A percentile compares a stretch with the other conserved stretches of the same genome.
Conservation (phyloP, 1,140 invertebrate genomes). For the Neodiprion pinetum region DNA sequence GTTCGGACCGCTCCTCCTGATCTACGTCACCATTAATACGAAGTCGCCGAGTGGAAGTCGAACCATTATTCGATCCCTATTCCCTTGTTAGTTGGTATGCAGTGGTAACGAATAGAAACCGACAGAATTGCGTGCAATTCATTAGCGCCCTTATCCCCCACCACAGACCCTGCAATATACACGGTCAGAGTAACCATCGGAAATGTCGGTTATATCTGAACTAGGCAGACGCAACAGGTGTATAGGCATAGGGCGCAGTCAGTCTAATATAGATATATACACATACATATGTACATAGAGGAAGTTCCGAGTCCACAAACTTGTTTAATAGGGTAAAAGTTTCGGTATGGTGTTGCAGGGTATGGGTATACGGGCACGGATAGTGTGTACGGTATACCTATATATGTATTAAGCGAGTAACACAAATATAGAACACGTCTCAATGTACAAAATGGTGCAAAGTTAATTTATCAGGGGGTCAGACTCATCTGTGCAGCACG, state of each 20-base stretch:
- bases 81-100: background rate
- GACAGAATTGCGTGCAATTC: background rate
- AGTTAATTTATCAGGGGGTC: too few species aligned
- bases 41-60: background rate
- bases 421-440: too few species aligned
- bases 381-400: background rate
- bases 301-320: constrained; percentile 1
- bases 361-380: background rate
- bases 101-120: too few species aligned
- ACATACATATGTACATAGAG: background rate
- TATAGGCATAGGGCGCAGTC: background rate
- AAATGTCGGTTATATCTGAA: background rate
- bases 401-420: too few species aligned
- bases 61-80: background rate
- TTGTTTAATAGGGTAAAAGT: constrained; percentile 6
- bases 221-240: background rate
- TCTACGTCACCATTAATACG: too few species aligned
- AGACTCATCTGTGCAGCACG: too few species aligned
- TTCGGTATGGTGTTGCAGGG: background rate
- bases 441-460: too few species aligned
- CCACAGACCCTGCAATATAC: background rate
- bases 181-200: background rate
- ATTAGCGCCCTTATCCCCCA: background rate
- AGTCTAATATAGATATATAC: background rate
- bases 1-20: too few species aligned